Evolutionary conservation across 2,113 vertebrate species (phyloP).

Genomic region (Falco punctatus): DNA sequence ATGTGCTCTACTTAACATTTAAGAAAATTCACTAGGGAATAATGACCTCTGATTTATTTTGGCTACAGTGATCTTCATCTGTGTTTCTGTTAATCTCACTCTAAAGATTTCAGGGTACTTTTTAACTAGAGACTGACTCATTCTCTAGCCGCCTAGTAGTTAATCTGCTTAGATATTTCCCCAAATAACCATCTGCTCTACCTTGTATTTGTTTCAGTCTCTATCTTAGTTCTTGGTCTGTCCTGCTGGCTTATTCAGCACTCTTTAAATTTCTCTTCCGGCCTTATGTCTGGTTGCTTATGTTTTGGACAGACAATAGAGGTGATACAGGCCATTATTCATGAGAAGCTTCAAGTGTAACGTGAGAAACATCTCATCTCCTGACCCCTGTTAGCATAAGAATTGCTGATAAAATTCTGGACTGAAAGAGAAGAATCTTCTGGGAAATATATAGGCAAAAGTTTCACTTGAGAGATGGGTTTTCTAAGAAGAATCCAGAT

Average conservation of each 20-base stretch:
- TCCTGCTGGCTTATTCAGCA: constrained; percentile 79
- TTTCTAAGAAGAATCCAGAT: constrained; percentile 39
- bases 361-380: constrained; percentile 93
- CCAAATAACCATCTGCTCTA: constrained; percentile 66
- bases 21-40: constrained; percentile 39
- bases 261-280: constrained; percentile 85
- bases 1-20: constrained; percentile 48
- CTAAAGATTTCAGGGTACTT: constrained; percentile 59
- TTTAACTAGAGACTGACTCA: constrained; percentile 22
- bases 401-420: constrained; percentile 85
- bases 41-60: constrained; percentile 69
- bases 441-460: constrained; percentile 67
- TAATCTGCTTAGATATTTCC: constrained; percentile 46
- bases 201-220: constrained; percentile 61
- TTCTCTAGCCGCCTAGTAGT: constrained; percentile 31
- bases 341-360: constrained; percentile 86
- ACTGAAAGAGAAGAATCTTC: constrained; percentile 75
- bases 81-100: constrained; percentile 27
- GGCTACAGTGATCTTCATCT: constrained; percentile 40
- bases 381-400: constrained; percentile 95
- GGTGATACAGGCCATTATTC: constrained; percentile 81
- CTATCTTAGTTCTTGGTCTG: constrained; percentile 50
- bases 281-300: constrained; percentile 81
- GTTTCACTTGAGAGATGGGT: constrained; percentile 55
- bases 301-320: constrained; percentile 84